Conservation (phyloP, 2,797 vertebrate species). For the Platalea minor region DNA sequence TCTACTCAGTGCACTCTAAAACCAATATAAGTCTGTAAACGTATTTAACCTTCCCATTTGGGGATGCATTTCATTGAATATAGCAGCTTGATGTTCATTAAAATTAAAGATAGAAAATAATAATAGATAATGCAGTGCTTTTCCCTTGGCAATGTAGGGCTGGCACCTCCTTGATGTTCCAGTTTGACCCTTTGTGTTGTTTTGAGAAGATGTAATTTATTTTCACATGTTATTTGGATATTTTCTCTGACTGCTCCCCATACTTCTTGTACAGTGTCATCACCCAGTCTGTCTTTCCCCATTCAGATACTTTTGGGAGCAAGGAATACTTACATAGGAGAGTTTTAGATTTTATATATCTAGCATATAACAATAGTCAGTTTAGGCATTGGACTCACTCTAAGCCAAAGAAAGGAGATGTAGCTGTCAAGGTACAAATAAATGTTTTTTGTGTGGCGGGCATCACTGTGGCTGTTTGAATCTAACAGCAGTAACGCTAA, state of each 20-base stretch:
- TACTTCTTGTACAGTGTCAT: accelerated
- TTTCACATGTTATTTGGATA: background rate
- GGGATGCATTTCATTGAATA: background rate
- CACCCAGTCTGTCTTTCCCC: background rate
- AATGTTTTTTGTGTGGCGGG: background rate
- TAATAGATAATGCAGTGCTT: background rate
- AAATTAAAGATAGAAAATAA: slow-evolving; percentile 31
- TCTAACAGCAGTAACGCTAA: background rate
- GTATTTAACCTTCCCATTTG: slow-evolving; percentile 4
- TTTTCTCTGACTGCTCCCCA: background rate
- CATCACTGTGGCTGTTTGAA: background rate
- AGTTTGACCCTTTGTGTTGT: background rate
- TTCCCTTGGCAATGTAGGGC: background rate
- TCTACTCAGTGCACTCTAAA: slow-evolving; percentile 4
- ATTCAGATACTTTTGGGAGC: background rate
- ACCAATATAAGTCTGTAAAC: background rate
- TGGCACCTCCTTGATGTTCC: background rate
- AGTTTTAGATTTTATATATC: background rate
- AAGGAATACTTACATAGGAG: background rate
- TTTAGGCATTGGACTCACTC: background rate
- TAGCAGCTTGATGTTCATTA: slow-evolving; percentile 3
- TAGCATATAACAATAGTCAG: background rate
- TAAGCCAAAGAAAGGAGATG: background rate
- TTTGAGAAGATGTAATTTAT: background rate
- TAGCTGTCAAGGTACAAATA: background rate